Percentiles rank a stretch among this genome's conserved stretches.
Evolutionary conservation across 2,888 invertebrate genomes (phyloP).

Genomic region (Trachelus stipa): DNA sequence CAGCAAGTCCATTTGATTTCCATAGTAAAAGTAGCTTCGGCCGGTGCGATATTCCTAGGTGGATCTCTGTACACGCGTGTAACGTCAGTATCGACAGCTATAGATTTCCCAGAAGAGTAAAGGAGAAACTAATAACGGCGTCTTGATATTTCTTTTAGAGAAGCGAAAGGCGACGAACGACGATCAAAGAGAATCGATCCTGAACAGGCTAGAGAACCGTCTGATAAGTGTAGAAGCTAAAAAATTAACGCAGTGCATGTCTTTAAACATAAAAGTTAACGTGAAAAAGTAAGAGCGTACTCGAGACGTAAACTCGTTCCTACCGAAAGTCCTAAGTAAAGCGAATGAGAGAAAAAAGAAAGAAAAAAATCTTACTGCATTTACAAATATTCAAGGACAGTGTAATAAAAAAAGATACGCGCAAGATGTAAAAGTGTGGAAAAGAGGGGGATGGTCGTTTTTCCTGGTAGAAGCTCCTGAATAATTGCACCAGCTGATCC

Average conservation of each 20-base stretch:
- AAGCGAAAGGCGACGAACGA: neutral
- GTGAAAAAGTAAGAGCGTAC: neutral
- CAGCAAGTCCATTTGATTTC: neutral
- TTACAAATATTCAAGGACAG: neutral
- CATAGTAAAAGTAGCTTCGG: neutral
- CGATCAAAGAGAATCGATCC: no score
- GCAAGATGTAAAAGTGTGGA: neutral
- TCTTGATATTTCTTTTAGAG: neutral
- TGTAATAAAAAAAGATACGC: neutral
- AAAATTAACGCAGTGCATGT: neutral
- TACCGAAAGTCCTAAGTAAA: neutral
- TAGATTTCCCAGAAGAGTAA: neutral
- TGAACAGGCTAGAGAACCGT: neutral
- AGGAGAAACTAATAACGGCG: neutral
- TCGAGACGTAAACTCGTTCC: neutral
- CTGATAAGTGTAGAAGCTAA: neutral
- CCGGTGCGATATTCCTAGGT: no score
- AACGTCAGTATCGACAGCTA: neutral
- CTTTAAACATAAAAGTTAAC: neutral
- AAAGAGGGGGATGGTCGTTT: neutral
- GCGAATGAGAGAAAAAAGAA: neutral
- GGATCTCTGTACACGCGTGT: neutral
- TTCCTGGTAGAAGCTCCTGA: neutral
- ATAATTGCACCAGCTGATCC: neutral
- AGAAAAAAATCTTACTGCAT: neutral